phyloP scores from a whole-genome alignment of 2,113 vertebrate species.

The Shinisaurus crocodilurus region DNA sequence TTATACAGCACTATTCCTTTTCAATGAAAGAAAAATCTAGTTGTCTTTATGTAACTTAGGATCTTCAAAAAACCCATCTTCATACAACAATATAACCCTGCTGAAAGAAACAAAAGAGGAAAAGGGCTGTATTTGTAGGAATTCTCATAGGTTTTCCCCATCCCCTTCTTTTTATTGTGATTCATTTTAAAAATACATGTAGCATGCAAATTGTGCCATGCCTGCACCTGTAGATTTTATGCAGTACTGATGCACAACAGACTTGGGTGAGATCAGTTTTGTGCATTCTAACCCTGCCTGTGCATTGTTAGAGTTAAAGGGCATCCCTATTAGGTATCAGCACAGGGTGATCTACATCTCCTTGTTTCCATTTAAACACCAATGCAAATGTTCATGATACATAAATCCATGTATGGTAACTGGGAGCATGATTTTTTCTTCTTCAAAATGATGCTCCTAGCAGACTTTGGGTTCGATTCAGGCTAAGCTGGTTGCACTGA shows the following conservation, averaged over 20 bases:
- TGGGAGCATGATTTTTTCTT: background rate
- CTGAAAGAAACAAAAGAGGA: background rate
- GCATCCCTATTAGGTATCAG: background rate
- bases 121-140: background rate
- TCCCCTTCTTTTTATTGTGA: background rate
- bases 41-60: background rate
- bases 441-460: background rate
- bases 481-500: background rate
- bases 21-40: background rate
- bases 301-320: background rate
- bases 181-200: background rate
- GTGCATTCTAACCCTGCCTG: background rate
- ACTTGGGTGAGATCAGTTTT: background rate
- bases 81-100: background rate
- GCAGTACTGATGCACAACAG: background rate
- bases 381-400: background rate
- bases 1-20: background rate
- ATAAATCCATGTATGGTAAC: background rate
- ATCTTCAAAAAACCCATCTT: background rate
- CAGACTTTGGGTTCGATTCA: background rate
- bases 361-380: background rate
- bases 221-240: background rate
- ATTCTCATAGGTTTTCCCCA: background rate
- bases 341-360: background rate
- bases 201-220: background rate